These are phyloP conservation scores for Meriones psammophilus DNA, from an alignment of 2,797 vertebrate species.

Conservation along the genomic window DNA sequence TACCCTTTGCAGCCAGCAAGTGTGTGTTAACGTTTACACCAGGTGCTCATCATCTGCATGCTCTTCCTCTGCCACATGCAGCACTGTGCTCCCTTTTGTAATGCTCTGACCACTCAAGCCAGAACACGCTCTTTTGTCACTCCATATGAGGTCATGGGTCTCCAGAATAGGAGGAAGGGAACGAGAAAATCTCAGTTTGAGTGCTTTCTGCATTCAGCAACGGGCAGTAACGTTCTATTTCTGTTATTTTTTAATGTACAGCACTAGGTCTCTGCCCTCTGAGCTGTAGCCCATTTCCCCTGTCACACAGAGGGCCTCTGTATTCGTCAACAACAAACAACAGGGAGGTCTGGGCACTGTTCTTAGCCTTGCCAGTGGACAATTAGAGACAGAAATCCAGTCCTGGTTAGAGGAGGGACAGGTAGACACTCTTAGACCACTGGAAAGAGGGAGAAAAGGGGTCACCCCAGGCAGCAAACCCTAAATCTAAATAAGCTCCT, in stretches of 20 bases:
- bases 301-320: neutral
- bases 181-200: neutral
- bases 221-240: neutral
- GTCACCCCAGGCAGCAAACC: neutral
- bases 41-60: accelerated
- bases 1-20: neutral
- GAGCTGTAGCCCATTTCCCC: neutral
- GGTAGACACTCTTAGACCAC: neutral
- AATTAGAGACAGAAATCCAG: neutral
- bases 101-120: neutral
- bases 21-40: neutral
- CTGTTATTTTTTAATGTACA: too few species aligned
- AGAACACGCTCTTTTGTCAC: neutral
- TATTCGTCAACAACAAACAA: neutral
- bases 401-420: neutral
- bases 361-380: too few species aligned
- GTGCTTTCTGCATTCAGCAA: neutral
- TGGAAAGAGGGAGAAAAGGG: neutral
- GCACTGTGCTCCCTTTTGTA: neutral
- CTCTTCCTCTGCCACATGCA: neutral
- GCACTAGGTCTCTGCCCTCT: neutral
- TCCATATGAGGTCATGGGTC: too few species aligned
- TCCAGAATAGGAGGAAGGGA: neutral
- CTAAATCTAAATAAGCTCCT: neutral
- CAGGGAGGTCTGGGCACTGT: neutral